A percentile compares a stretch with the other conserved stretches of the same genome.
phyloP scores from a whole-genome alignment of 2,888 invertebrate species.

The Cryptus armator region DNA sequence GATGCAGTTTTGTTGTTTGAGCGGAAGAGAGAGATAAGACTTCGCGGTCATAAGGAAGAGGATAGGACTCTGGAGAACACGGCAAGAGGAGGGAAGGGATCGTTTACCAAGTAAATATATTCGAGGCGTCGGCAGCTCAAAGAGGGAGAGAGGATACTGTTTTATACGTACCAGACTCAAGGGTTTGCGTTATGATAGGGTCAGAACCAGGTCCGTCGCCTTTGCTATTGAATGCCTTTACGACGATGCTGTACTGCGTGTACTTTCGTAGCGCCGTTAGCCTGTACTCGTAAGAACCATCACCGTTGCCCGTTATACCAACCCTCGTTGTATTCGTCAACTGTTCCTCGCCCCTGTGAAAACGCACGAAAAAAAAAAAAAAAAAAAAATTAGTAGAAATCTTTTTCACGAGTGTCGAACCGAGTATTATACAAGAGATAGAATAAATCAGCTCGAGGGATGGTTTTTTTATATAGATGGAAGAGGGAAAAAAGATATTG shows the following conservation, averaged over 20 bases:
- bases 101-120: slow-evolving; percentile 66
- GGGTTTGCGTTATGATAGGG: slow-evolving; percentile 91
- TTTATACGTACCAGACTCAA: slow-evolving; percentile 91
- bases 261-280: slow-evolving; percentile 91
- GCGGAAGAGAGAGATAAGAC: neutral
- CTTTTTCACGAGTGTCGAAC: neutral
- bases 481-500: neutral
- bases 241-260: slow-evolving; percentile 93
- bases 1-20: slow-evolving; percentile 37
- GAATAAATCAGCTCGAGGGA: slow-evolving; percentile 24
- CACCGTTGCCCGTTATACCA: slow-evolving; percentile 84
- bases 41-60: neutral
- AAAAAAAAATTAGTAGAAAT: neutral
- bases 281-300: slow-evolving; percentile 86
- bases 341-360: slow-evolving; percentile 78
- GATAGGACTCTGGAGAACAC: slow-evolving; percentile 2
- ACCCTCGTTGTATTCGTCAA: slow-evolving; percentile 80
- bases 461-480: neutral
- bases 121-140: slow-evolving; percentile 38
- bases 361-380: neutral
- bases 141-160: neutral
- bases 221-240: slow-evolving; percentile 94
- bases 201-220: slow-evolving; percentile 95
- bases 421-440: neutral
- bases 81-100: slow-evolving; percentile 41